A percentile compares a stretch with the other conserved stretches of the same genome.
Evolutionary conservation across 1,140 invertebrate species (phyloP).

Genomic region (Drepana arcuata): DNA sequence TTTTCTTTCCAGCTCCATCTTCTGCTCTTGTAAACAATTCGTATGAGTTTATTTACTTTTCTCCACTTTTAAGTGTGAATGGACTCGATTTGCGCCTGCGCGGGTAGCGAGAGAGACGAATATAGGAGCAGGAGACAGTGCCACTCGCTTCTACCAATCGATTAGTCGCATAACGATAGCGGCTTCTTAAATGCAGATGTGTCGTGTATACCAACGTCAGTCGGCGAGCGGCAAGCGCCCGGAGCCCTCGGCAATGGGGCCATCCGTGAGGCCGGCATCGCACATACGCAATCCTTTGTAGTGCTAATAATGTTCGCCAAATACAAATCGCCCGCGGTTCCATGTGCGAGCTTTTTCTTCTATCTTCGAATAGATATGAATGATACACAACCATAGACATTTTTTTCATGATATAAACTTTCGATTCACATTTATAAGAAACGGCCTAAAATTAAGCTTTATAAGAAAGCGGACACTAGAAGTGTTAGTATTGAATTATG

Average conservation of each 20-base stretch:
- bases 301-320: constrained; percentile 35
- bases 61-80: constrained; percentile 56
- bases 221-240: constrained; percentile 47
- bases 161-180: constrained; percentile 72
- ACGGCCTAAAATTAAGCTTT: constrained; percentile 15
- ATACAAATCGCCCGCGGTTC: too few relatives aligned
- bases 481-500: constrained; percentile 51
- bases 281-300: constrained; percentile 43
- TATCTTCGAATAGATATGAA: too few relatives aligned
- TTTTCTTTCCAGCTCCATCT: constrained; percentile 23
- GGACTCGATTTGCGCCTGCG: constrained; percentile 38
- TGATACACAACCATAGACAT: too few relatives aligned
- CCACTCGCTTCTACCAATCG: constrained; percentile 66
- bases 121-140: constrained; percentile 45
- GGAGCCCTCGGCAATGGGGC: constrained; percentile 37
- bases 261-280: constrained; percentile 17
- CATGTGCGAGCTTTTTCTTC: too few relatives aligned
- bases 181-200: constrained; percentile 71
- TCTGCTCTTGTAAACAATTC: constrained; percentile 46
- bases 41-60: constrained; percentile 65
- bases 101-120: constrained; percentile 38
- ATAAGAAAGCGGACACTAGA: constrained; percentile 32
- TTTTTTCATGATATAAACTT: constrained; percentile 26
- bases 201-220: constrained; percentile 63
- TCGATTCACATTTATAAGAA: constrained; percentile 11